A percentile compares a stretch with the other conserved stretches of the same genome.
phyloP scores from a whole-genome alignment of 2,797 vertebrate genomes.

The Acropternis orthonyx region DNA sequence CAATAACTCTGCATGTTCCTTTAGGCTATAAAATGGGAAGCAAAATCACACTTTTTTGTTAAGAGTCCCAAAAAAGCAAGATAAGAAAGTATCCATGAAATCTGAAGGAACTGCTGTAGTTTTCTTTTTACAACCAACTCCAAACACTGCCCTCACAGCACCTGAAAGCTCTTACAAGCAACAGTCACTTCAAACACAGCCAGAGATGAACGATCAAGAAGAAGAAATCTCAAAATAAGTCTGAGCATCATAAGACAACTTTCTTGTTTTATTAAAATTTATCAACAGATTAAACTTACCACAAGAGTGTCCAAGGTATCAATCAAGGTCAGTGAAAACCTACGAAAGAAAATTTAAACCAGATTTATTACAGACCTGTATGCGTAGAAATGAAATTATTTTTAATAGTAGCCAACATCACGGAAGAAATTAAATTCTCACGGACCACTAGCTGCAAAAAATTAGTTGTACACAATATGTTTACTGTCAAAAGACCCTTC shows the following conservation, averaged over 20 bases:
- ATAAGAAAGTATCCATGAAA: not conserved
- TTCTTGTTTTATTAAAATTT: not conserved
- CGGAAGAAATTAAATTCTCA: not conserved
- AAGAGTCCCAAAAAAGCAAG: not conserved
- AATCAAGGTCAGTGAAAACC: conserved; percentile 96
- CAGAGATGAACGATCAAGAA: not conserved
- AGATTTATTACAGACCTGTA: not conserved
- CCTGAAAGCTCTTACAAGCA: not conserved
- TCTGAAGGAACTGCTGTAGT: not conserved
- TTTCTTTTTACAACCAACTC: not conserved
- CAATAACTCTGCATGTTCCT: not conserved
- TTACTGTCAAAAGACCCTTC: not conserved
- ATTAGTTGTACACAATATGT: not conserved
- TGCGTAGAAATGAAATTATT: not conserved
- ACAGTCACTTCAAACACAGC: not conserved
- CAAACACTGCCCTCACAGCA: not conserved
- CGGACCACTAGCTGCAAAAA: not conserved
- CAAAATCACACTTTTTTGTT: not conserved
- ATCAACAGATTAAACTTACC: conserved; percentile 79
- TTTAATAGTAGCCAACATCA: not conserved
- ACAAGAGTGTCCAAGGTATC: conserved; percentile 97
- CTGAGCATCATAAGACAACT: not conserved
- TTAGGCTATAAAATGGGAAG: not conserved
- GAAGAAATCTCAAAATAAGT: not conserved
- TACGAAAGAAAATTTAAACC: conserved; percentile 63